phyloP scores from a whole-genome alignment of 2,888 invertebrate species.

The Phaedon cochleariae region DNA sequence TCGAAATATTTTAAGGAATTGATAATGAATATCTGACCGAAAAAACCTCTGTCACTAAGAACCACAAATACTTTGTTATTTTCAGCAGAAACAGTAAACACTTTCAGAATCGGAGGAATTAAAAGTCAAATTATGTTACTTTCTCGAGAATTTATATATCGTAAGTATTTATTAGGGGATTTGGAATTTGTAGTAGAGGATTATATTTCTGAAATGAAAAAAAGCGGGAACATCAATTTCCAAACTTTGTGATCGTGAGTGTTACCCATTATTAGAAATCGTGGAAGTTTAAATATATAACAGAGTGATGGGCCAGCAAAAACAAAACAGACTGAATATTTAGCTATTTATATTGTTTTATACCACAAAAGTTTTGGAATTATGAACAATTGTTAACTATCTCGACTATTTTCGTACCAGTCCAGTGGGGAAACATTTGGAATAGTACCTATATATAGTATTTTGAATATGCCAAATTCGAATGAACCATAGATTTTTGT shows the following conservation, averaged over 20 bases:
- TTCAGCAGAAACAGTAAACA: constrained; percentile 35
- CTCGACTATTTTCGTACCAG: no score
- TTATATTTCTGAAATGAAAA: constrained; percentile 6
- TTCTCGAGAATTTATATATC: constrained; percentile 22
- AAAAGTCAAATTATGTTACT: constrained; percentile 33
- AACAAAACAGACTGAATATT: no score
- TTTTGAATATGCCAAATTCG: no score
- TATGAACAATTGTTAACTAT: no score
- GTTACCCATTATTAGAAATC: not conserved
- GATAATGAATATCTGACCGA: constrained; percentile 28
- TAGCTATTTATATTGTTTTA: no score
- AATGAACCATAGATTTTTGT: no score
- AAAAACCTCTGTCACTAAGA: constrained; percentile 27
- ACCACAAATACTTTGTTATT: constrained; percentile 38
- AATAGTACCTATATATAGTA: no score
- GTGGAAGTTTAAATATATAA: not conserved
- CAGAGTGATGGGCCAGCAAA: no score
- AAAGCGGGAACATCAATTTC: not conserved
- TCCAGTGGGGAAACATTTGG: no score
- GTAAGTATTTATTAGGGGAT: constrained; percentile 33
- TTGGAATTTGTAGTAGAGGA: constrained; percentile 25
- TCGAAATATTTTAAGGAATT: not conserved
- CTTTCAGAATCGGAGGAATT: constrained; percentile 26
- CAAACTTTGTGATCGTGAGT: no score
- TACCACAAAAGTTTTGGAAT: no score